These are phyloP conservation scores for Calidris pygmaea DNA, from an alignment of 2,113 vertebrate species.

Conservation along the genomic window DNA sequence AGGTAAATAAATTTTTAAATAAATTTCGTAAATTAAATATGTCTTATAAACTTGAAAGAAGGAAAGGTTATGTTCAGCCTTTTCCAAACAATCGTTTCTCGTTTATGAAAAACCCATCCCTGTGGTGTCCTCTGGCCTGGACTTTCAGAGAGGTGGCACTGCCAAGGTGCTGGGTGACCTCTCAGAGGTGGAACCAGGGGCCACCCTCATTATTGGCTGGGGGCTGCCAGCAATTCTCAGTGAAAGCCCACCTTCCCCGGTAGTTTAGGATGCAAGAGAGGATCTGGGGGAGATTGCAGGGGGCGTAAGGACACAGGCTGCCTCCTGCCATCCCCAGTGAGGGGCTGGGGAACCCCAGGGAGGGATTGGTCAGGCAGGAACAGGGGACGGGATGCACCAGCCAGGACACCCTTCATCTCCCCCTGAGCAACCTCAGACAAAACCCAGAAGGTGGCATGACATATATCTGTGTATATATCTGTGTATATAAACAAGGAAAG, in stretches of 20 bases:
- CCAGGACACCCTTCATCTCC: neutral
- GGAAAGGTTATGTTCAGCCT: neutral
- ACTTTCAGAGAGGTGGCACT: neutral
- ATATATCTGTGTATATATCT: no score
- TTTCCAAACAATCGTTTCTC: neutral
- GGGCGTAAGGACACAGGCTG: neutral
- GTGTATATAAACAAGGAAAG: neutral
- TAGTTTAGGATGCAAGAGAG: neutral
- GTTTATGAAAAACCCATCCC: neutral
- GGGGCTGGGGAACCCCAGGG: neutral
- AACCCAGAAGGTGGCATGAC: neutral
- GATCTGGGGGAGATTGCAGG: fast-evolving
- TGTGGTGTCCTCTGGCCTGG: neutral
- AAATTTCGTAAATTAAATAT: neutral
- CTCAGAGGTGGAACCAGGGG: neutral
- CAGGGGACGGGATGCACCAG: neutral
- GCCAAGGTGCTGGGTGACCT: neutral
- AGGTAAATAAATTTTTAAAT: neutral
- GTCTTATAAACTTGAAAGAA: neutral
- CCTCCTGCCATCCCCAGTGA: neutral
- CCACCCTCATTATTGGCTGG: neutral
- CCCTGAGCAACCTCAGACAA: neutral
- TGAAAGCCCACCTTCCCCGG: neutral
- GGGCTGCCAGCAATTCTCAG: neutral
- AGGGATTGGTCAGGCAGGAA: neutral